phyloP scores from a whole-genome alignment of 2,888 invertebrate species.

The Camptogramma bilineatum region DNA sequence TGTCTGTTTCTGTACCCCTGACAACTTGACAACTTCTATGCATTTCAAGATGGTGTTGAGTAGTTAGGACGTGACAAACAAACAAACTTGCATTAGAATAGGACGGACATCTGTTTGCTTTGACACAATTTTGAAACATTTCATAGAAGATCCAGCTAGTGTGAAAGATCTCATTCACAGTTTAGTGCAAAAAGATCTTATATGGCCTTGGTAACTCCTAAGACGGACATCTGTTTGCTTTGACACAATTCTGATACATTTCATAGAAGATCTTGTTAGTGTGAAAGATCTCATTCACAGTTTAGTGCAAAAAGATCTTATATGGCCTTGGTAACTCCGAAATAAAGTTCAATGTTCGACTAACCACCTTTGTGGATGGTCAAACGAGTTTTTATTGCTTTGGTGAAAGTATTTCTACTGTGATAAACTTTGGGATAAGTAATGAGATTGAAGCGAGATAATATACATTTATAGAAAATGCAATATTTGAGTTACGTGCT shows the following conservation, averaged over 20 bases:
- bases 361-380: constrained; percentile 25
- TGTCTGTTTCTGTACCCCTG: too few relatives aligned
- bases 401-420: constrained; percentile 43
- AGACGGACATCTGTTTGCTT: too few relatives aligned
- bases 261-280: too few relatives aligned
- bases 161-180: constrained; percentile 4
- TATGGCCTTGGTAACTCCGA: constrained; percentile 35
- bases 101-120: too few relatives aligned
- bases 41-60: too few relatives aligned
- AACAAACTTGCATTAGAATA: too few relatives aligned
- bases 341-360: constrained; percentile 40
- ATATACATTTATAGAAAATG: too few relatives aligned
- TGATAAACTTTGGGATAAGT: constrained; percentile 26
- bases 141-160: too few relatives aligned
- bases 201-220: constrained; percentile 36
- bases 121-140: neutral
- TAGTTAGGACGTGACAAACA: too few relatives aligned
- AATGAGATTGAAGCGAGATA: constrained; percentile 6
- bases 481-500: too few relatives aligned
- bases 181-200: constrained; percentile 4
- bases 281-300: constrained; percentile 4
- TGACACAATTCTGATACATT: neutral
- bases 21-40: too few relatives aligned
- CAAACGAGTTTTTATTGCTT: constrained; percentile 37
- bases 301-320: constrained; percentile 4